Percentiles rank a stretch among this genome's conserved stretches.
Evolutionary conservation across 2,888 invertebrate species (phyloP).

Genomic region (Trisateles emortualis): DNA sequence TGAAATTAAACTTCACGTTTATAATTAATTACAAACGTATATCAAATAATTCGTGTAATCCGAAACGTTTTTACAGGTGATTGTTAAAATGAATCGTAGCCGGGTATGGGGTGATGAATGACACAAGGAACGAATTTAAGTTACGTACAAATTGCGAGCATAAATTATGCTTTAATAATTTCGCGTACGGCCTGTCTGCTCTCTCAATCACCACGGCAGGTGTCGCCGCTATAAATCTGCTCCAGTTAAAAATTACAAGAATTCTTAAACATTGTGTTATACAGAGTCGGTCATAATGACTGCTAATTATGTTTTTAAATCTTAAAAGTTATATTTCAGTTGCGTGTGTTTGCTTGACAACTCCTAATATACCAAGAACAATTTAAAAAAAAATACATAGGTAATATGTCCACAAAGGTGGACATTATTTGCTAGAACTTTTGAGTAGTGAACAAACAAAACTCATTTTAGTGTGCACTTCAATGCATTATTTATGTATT

Average conservation of each 20-base stretch:
- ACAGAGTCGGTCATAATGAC: constrained; percentile 33
- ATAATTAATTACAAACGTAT: constrained; percentile 26
- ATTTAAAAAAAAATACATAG: no score
- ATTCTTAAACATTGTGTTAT: constrained; percentile 46
- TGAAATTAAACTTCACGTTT: constrained; percentile 1
- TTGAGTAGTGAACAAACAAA: not conserved
- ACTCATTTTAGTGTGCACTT: no score
- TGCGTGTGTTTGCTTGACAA: not conserved
- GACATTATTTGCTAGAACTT: not conserved
- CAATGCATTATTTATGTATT: no score
- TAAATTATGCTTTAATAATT: constrained; percentile 86
- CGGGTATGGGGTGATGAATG: constrained; percentile 77
- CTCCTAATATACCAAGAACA: no score
- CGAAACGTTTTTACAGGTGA: constrained; percentile 71
- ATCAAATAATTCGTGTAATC: constrained; percentile 39
- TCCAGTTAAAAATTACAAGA: constrained; percentile 74
- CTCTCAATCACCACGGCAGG: constrained; percentile 78
- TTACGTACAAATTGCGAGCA: constrained; percentile 84
- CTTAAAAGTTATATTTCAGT: not conserved
- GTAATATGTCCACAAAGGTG: no score
- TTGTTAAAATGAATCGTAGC: constrained; percentile 75
- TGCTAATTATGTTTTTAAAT: constrained; percentile 31
- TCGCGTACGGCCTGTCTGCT: constrained; percentile 72
- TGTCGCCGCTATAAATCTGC: constrained; percentile 76
- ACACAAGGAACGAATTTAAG: constrained; percentile 83